Percentiles rank a stretch among this genome's conserved stretches.
Evolutionary conservation across 1,140 invertebrate species (phyloP).

Genomic region (Eciton burchellii): DNA sequence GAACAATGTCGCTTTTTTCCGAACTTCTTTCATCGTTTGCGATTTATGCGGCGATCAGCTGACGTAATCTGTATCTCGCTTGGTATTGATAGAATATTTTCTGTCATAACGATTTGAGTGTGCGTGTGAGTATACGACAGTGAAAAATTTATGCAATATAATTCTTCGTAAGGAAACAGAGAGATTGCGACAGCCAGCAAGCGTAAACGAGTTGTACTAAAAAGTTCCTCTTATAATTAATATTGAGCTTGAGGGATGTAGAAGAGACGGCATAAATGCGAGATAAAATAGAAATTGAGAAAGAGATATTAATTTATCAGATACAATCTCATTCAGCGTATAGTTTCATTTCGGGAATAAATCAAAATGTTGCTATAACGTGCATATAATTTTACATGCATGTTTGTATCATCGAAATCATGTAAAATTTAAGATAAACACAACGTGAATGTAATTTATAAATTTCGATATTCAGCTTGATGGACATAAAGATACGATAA

Average conservation of each 20-base stretch:
- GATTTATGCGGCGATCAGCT: constrained; percentile 27
- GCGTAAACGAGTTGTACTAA: constrained; percentile 13
- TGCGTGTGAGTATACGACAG: background rate
- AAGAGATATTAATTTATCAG: background rate
- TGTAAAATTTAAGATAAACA: background rate
- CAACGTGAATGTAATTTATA: background rate
- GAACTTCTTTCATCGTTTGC: constrained; percentile 21
- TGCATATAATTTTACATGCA: background rate
- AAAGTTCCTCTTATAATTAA: constrained; percentile 31
- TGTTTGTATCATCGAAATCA: background rate
- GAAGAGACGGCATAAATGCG: constrained; percentile 20
- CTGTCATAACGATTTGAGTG: constrained; percentile 10
- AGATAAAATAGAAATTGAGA: constrained; percentile 5
- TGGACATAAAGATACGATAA: background rate
- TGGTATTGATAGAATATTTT: constrained; percentile 12
- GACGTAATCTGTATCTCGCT: constrained; percentile 1
- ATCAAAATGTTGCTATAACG: background rate
- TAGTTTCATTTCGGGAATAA: background rate
- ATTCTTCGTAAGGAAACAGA: background rate
- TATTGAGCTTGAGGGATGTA: constrained; percentile 22
- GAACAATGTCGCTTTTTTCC: constrained; percentile 40
- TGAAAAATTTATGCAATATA: background rate
- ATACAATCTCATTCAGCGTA: background rate
- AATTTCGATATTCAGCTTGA: background rate
- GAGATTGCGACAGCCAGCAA: constrained; percentile 43